These are phyloP conservation scores for Mesoligia furuncula DNA, from an alignment of 2,888 invertebrate species.

Conservation along the genomic window DNA sequence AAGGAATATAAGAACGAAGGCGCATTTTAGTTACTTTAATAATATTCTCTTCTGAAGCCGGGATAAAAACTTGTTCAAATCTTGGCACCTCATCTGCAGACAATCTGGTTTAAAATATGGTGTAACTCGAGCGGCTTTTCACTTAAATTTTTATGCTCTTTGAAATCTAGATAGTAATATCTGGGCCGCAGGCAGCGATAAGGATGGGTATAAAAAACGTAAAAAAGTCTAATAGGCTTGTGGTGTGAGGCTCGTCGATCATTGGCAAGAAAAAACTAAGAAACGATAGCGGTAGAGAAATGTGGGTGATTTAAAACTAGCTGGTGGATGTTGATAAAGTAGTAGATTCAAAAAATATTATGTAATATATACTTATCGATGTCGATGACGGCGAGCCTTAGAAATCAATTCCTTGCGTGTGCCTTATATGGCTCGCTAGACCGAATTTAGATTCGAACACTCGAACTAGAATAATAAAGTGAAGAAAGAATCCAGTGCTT, in stretches of 20 bases:
- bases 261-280: constrained; percentile 57
- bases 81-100: constrained; percentile 62
- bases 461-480: neutral
- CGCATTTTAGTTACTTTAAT: constrained; percentile 46
- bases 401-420: neutral
- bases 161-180: constrained; percentile 69
- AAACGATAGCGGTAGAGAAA: constrained; percentile 15
- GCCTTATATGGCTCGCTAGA: neutral
- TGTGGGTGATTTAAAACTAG: constrained; percentile 25
- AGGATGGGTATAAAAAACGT: constrained; percentile 63
- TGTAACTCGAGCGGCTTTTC: constrained; percentile 54
- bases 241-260: constrained; percentile 74
- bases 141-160: constrained; percentile 65
- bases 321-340: neutral
- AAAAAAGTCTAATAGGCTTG: constrained; percentile 68
- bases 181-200: constrained; percentile 60
- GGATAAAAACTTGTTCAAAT: constrained; percentile 44
- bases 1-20: constrained; percentile 20
- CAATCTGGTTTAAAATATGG: constrained; percentile 57
- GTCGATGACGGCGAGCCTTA: neutral
- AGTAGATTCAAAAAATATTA: constrained; percentile 3
- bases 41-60: constrained; percentile 22
- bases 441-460: neutral
- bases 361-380: neutral
- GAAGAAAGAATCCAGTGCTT: neutral